Base-by-base conservation (phyloP, 2,797 vertebrate genomes). In the Coregonus sp. region DNA sequence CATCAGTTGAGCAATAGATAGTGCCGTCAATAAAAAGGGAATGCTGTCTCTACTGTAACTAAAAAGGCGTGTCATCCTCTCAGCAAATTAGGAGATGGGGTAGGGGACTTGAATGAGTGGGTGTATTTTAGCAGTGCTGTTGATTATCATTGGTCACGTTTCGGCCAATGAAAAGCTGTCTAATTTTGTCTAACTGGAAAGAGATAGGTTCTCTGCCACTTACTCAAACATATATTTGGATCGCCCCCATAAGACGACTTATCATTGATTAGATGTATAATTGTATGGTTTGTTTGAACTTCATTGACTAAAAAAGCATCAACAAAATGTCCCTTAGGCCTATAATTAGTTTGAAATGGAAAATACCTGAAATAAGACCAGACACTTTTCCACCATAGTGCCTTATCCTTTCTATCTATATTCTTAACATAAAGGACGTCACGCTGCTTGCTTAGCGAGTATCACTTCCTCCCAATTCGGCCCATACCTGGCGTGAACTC, bases 11-110 rank as follows among this genome's bases (percentile, higher is more conserved):
- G 81, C 82, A 86, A 88, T 84, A 77, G 82, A 76, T 71, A 75
- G 82, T 77, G 78, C 77, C 86, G 85, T 86, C 85, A 83, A 76
- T 88, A 86, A 86, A 37, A 81, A 29, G 78, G 82, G 80, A 81
- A 59, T 80, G 65, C 78, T 47, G 75, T 67, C 56, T 83, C 59
- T 71, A 51, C 14, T 5, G 72, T 72, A 74, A 78, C 71, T 78
- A 67, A 83, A 63, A 82, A 80, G 76, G 78, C 79, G 76, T 80
- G 54, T 20, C 70, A 37, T 75, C 18, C 9, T 25, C 37, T 31
- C 47, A 37, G 29, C 7, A 18, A 56, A 47, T 20, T 5, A 25
- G 72, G 2, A 35, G 65, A 56, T 18, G 33, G 75, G 65, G 51
- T 75, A 31, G 74, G 31, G 67, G 52, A 33, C 15, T 7, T 18